These are phyloP conservation scores for Cecropterus lyciades DNA, from an alignment of 1,140 invertebrate genomes.

Conservation along the genomic window DNA sequence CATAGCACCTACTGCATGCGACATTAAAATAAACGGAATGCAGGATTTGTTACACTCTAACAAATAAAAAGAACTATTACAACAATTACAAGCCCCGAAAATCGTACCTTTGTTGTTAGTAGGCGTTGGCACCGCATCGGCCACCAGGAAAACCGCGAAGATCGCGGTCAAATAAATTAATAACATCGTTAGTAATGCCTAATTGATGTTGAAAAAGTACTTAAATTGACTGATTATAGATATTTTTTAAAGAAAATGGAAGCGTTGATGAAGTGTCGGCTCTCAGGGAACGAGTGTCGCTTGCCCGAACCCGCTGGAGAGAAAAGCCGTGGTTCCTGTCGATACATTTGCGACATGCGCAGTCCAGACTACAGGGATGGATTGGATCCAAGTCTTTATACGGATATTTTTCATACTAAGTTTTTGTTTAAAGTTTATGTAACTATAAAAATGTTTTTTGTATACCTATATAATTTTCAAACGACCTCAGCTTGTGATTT, in stretches of 20 bases:
- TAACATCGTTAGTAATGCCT: slow-evolving; percentile 57
- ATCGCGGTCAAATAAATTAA: slow-evolving; percentile 65
- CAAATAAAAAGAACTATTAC: not conserved
- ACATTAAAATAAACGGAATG: slow-evolving; percentile 19
- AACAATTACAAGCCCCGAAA: slow-evolving; percentile 4
- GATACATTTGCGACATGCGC: slow-evolving; percentile 80
- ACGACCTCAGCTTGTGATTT: too few relatives aligned
- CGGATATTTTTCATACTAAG: not conserved
- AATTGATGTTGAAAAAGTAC: slow-evolving; percentile 27
- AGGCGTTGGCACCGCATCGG: slow-evolving; percentile 61
- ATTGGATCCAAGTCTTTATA: slow-evolving; percentile 41
- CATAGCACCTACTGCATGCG: slow-evolving; percentile 1
- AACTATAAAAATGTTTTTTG: too few relatives aligned
- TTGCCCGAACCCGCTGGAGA: slow-evolving; percentile 59
- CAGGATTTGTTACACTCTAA: not conserved
- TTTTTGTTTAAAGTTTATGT: not conserved
- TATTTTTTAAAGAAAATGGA: slow-evolving; percentile 44
- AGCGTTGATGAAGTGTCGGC: slow-evolving; percentile 56
- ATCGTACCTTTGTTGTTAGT: slow-evolving; percentile 70
- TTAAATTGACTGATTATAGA: slow-evolving; percentile 43
- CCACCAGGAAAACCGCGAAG: slow-evolving; percentile 66
- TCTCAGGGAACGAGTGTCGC: slow-evolving; percentile 66
- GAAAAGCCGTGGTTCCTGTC: slow-evolving; percentile 69
- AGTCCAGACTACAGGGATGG: slow-evolving; percentile 62
- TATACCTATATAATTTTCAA: too few relatives aligned